phyloP scores from a whole-genome alignment of 2,113 vertebrate species.

The Galeopterus variegatus region DNA sequence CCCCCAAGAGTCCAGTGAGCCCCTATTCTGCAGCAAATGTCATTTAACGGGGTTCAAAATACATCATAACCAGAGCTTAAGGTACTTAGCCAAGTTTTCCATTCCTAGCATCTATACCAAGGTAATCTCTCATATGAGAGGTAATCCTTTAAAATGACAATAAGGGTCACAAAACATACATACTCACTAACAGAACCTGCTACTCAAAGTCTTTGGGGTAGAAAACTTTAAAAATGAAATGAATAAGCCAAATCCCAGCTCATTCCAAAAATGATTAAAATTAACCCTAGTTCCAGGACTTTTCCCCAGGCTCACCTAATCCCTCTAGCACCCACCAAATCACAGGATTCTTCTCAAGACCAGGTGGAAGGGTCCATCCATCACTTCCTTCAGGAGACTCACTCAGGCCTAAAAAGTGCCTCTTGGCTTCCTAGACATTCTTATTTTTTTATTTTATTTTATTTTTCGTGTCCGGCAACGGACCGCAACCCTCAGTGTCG shows the following conservation, averaged over 20 bases:
- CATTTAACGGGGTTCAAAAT: background rate
- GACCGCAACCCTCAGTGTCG: no score
- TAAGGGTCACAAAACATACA: background rate
- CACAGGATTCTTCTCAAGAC: background rate
- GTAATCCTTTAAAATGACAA: background rate
- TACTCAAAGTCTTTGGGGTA: background rate
- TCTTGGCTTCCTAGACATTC: conserved; percentile 61
- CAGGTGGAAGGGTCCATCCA: background rate
- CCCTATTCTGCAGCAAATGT: background rate
- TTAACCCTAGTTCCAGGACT: background rate
- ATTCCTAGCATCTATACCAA: background rate
- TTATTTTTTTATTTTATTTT: no score
- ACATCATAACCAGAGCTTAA: background rate
- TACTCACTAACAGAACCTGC: background rate
- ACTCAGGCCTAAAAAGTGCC: conserved; percentile 25
- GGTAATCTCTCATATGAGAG: background rate
- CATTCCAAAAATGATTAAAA: conserved; percentile 43
- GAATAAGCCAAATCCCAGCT: background rate
- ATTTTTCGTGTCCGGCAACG: no score
- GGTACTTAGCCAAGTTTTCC: background rate
- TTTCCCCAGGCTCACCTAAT: conserved; percentile 60
- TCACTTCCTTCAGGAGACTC: background rate
- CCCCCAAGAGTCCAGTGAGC: background rate
- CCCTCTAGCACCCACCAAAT: conserved; percentile 60
- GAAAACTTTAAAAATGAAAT: conserved; percentile 46